phyloP scores from a whole-genome alignment of 2,888 invertebrate species.

The Chirona hameri region DNA sequence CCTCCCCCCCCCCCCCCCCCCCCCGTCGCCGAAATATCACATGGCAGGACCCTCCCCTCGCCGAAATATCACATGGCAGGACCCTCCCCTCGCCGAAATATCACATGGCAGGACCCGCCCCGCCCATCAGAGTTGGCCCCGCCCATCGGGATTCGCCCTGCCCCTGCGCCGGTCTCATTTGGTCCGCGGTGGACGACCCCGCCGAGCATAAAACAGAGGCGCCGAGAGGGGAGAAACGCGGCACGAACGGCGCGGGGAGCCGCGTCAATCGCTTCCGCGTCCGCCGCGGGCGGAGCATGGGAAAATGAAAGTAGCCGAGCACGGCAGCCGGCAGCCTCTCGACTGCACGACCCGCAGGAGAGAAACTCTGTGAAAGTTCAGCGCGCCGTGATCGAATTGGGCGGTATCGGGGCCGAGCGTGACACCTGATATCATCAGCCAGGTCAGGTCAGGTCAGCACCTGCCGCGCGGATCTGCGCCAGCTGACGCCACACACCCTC shows the following conservation, averaged over 20 bases:
- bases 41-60: no score
- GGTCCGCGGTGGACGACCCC: background rate
- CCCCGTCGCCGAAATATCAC: no score
- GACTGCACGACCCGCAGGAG: background rate
- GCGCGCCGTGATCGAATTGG: background rate
- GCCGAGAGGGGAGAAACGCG: background rate
- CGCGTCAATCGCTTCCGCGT: background rate
- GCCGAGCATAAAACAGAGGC: background rate
- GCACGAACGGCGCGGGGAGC: background rate
- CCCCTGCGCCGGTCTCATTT: background rate
- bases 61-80: no score
- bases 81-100: no score
- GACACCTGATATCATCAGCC: background rate
- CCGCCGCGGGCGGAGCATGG: background rate
- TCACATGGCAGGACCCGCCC: no score
- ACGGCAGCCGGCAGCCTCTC: background rate
- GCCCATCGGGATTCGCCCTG: background rate
- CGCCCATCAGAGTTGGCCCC: background rate
- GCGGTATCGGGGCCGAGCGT: background rate
- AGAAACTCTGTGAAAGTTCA: conserved; percentile 24
- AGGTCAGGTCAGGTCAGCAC: background rate
- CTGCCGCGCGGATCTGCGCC: background rate
- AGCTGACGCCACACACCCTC: no score
- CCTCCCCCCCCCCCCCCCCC: no score
- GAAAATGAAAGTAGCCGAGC: conserved; percentile 10